Base-by-base conservation (phyloP, 2,888 invertebrate species). In the Melinopterus prodromus region DNA sequence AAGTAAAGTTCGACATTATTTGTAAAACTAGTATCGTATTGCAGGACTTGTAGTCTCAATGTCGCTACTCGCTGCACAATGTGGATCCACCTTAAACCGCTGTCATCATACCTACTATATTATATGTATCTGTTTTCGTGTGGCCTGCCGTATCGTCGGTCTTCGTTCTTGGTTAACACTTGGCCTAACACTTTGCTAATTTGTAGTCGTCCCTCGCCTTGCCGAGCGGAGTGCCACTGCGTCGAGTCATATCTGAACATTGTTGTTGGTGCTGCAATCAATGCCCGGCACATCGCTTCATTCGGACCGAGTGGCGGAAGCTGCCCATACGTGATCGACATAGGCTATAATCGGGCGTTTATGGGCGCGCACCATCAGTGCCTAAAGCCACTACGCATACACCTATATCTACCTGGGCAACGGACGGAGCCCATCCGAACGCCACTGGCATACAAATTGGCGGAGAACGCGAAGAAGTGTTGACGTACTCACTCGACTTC, bases 281-380 rank as follows among this genome's bases (percentile, higher is more conserved):
- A 88, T 88, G 88, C 87, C 85, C 87, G 83, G 87, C 88, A 88
- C 88, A 88, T 89, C 87, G 53, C 53, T 88, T 88, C 86, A 53
- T 53, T 53, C 53, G 53, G 86, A 87, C 87, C 85, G 83, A 82
- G 83, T 86, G 86, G 86, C 87, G 89, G 89, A 89, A 89, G 88
- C 88, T 84, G 84, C 82, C 82, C 70, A 78, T 84, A 88, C 89
- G 89, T 89, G 89, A 88, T 85, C 83, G 12, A 53, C 53, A 53
- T 53, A 53, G 53, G 53, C 53, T 53, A 53, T 53, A 53, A 53
- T 53, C 78, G 78, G 76, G 87, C 83, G 84, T 86, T 87, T 88
- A 88, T 87, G 87, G 87, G 80, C 85, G 86, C 85, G 86, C 85
- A 88, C 53, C 53, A 53, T 26, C 26, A 3, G 26, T 26, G 3